A percentile compares a stretch with the other conserved stretches of the same genome.
Conservation (phyloP, 1,140 invertebrate species). For the Ips nitidus region DNA sequence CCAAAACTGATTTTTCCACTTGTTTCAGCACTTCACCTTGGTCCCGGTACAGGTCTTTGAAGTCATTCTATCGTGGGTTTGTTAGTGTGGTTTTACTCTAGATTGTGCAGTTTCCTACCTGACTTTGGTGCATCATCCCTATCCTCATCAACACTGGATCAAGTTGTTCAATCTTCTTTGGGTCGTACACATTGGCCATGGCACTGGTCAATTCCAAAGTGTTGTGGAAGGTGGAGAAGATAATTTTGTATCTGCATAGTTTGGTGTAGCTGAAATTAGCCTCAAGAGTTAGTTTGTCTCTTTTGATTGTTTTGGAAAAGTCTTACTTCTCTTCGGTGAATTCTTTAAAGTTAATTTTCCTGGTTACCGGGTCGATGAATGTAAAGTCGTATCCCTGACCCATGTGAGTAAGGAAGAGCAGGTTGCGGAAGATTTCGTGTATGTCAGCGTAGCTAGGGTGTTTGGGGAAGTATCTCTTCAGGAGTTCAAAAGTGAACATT, state of each 20-base stretch:
- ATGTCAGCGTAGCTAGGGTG: not conserved
- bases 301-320: no score
- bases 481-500: not conserved
- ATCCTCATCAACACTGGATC: no score
- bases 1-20: not conserved
- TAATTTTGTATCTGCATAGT: no score
- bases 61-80: not conserved
- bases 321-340: not conserved
- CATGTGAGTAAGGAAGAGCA: not conserved
- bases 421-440: not conserved
- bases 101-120: no score
- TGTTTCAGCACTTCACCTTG: not conserved
- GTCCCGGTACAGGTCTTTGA: not conserved
- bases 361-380: not conserved
- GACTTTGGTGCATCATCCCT: no score
- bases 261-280: no score
- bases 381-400: not conserved
- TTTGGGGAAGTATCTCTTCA: not conserved
- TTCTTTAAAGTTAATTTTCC: not conserved
- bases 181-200: no score
- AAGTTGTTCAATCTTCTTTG: no score
- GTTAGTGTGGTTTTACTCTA: no score
- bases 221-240: no score
- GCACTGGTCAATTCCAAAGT: no score
- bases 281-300: no score